Evolutionary conservation across 1,140 invertebrate genomes (phyloP).

Genomic region (Pseudachorutes palmiensis): DNA sequence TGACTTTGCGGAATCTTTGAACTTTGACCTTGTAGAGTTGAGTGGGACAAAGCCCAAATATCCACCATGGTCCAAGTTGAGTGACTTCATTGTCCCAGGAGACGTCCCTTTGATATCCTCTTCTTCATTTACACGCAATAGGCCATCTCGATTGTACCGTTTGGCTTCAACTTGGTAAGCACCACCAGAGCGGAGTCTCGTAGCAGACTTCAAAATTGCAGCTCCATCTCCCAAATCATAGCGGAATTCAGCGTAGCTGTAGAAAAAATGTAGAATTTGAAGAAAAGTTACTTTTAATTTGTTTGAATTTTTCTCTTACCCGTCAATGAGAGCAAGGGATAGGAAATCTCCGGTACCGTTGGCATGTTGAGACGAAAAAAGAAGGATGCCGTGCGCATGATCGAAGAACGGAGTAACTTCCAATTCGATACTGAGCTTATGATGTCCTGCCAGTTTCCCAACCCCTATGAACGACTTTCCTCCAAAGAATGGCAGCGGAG

Average conservation of each 20-base stretch:
- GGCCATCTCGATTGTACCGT: conserved; percentile 72
- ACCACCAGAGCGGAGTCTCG: conserved; percentile 62
- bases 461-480: conserved; percentile 61
- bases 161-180: conserved; percentile 73
- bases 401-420: conserved; percentile 76
- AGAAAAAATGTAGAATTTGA: conserved; percentile 9
- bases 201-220: conserved; percentile 62
- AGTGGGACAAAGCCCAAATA: conserved; percentile 73
- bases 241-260: conserved; percentile 54
- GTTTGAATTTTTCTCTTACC: conserved; percentile 49
- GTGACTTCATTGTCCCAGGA: conserved; percentile 65
- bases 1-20: neutral
- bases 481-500: conserved; percentile 62
- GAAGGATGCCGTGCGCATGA: conserved; percentile 62
- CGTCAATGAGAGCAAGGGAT: conserved; percentile 71
- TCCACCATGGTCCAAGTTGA: conserved; percentile 72
- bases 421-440: conserved; percentile 76
- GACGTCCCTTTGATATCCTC: conserved; percentile 71
- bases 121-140: conserved; percentile 69
- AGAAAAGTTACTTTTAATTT: conserved; percentile 7
- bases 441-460: conserved; percentile 68
- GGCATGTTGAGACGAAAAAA: conserved; percentile 77
- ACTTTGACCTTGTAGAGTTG: conserved; percentile 57
- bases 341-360: conserved; percentile 84
- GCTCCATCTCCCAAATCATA: conserved; percentile 82